Base-by-base conservation (phyloP, 2,888 invertebrate genomes). In the Biston betularia region DNA sequence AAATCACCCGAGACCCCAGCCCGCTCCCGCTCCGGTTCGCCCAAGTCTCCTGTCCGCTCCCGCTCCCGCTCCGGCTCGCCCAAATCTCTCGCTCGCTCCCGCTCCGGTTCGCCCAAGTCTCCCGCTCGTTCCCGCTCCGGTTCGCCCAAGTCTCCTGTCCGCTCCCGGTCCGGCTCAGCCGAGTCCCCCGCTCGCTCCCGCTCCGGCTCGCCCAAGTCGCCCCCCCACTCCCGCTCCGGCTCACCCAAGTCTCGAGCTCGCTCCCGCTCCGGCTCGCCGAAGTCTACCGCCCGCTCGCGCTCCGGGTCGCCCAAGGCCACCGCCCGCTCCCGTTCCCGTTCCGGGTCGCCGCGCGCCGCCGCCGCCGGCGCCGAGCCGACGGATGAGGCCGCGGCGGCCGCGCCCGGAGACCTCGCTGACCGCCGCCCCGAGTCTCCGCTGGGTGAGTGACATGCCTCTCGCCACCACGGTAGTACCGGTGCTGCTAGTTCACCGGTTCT, bases 1-100 rank as follows among this genome's bases (percentile, higher is more conserved):
- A 72, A 73, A 60, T 80, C 82, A 0, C 61, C 69, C 10, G 65
- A 69, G 50, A 85, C 87, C 0, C 33, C 59, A 15, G 71, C 74
- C 0, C 72, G 75, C 6, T 63, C 63, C 12, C 63, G 63, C n/a
- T 44, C 42, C 12, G 63, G 42, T 4, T 53, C 48, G 10, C 65
- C 82, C 5, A 69, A 75, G 14, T 83, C 82, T 48, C 60, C 62
- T 66, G 71, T 6, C 0, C 55, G 64, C 1, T 66, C 70, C 0
- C 55, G 64, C 1, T 66, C 70, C 0, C 46, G 64, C 10, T 64
- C 68, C 10, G 53, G 64, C 1, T 72, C 72, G 0, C 74, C 58
- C 10, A 75, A 71, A n/a, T 71, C 71, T 1, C 59, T 59, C 0
- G 48, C 67, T 0, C 54, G 52, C 0, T 68, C 61, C 12, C 52